These are phyloP conservation scores for Trematocara variabile DNA, from an alignment of 2,113 vertebrate species.

Conservation along the genomic window DNA sequence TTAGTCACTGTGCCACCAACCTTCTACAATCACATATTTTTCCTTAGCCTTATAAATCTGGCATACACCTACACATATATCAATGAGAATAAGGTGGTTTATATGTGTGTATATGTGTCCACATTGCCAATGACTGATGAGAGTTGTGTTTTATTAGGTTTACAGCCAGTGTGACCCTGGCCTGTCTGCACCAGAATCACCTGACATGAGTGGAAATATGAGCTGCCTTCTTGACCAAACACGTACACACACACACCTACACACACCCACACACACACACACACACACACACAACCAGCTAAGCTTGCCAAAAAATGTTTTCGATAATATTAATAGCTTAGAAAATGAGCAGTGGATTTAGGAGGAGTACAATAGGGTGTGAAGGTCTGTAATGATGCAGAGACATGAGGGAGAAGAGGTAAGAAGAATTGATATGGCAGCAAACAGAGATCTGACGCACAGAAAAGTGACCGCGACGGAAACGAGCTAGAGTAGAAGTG, in stretches of 20 bases:
- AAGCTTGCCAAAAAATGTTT: conserved; percentile 14
- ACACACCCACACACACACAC: neutral
- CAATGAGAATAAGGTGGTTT: neutral
- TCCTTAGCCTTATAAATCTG: neutral
- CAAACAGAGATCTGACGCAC: neutral
- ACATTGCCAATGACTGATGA: neutral
- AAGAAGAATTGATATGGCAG: neutral
- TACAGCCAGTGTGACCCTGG: conserved; percentile 45
- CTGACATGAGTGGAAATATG: conserved; percentile 45
- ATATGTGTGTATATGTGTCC: neutral
- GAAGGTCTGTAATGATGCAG: conserved; percentile 20
- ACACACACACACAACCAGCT: neutral
- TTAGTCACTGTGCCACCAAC: neutral
- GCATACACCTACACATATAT: neutral
- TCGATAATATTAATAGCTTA: conserved; percentile 36
- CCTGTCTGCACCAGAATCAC: conserved; percentile 19
- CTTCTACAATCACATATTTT: neutral
- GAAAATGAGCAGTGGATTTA: conserved; percentile 26
- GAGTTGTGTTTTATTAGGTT: conserved; percentile 47
- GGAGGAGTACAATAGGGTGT: conserved; percentile 2
- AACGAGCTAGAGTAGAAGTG: neutral
- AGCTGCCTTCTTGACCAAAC: conserved; percentile 16
- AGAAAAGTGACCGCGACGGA: neutral
- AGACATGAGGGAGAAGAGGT: neutral
- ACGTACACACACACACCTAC: neutral